These are phyloP conservation scores for Philonicus albiceps DNA, from an alignment of 2,888 invertebrate genomes.

Conservation along the genomic window DNA sequence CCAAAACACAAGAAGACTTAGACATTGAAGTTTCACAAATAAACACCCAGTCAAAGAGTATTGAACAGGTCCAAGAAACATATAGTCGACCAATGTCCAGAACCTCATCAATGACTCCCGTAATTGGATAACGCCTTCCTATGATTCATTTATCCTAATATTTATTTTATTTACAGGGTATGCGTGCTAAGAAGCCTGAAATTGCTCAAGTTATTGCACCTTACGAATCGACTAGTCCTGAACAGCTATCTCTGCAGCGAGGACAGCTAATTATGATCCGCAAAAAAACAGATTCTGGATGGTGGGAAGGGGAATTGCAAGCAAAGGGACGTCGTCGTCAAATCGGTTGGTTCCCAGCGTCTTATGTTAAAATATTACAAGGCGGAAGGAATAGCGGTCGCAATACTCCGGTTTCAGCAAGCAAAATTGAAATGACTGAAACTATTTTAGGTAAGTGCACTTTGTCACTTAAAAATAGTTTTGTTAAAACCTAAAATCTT, in stretches of 20 bases:
- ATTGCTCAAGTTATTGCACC: conserved; percentile 94
- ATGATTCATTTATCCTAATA: conserved; percentile 20
- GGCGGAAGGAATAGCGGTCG: conserved; percentile 75
- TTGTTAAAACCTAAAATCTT: background rate
- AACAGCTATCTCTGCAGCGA: conserved; percentile 87
- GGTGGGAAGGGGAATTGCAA: conserved; percentile 99
- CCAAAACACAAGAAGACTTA: conserved; percentile 61
- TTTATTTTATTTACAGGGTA: conserved; percentile 62
- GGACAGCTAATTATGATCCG: conserved; percentile 96
- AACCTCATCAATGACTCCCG: conserved; percentile 64
- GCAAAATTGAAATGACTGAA: conserved; percentile 70
- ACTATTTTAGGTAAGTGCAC: conserved; percentile 59
- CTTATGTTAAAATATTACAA: conserved; percentile 87
- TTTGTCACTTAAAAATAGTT: background rate
- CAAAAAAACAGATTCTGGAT: conserved; percentile 95
- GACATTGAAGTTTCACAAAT: conserved; percentile 64
- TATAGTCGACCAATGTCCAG: conserved; percentile 64
- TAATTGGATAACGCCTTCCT: conserved; percentile 50
- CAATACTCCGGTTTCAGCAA: conserved; percentile 76
- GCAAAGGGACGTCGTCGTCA: conserved; percentile 88
- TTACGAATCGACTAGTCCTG: conserved; percentile 89
- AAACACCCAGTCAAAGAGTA: conserved; percentile 59
- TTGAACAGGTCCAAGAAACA: conserved; percentile 59
- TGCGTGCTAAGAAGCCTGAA: conserved; percentile 81
- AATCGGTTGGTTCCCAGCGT: conserved; percentile 99